Evolutionary conservation across 2,113 vertebrate species (phyloP), one percentile per base, ranked within the genome.

Genomic region (Pongo pygmaeus): DNA sequence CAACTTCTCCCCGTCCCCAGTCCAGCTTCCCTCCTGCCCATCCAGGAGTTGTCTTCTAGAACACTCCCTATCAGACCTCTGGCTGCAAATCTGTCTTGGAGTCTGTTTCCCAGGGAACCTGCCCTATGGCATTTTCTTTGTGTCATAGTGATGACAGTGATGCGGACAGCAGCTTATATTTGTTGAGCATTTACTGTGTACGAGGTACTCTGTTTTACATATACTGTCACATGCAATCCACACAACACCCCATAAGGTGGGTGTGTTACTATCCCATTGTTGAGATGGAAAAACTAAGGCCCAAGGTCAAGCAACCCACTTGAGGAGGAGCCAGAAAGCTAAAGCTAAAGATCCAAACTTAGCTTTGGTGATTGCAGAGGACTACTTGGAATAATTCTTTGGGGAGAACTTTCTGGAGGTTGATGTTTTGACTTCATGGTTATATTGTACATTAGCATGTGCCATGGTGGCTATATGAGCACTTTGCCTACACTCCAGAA

Each of bases 91-190:
- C 43, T 70, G 1, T 17, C 85, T 93, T 23, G 6, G 77, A 40
- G 61, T 46, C 61, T 70, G 32, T 64, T 30, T 91, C 70, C 46
- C 38, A 40, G 40, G 17, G 8, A 67, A 20, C 25, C 22, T 92
- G 90, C 84, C 70, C 43, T 22, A 3, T 5, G 10, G 8, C 9
- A 13, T 74, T 78, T 61, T 96, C 86, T 81, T n/a, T 25, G 59
- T 55, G 4, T 83, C 30, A 5, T 8, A 74, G 6, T 52, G 90
- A 3, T 67, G 55, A 25, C 32, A 8, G 10, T 52, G 27, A 8
- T 5, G 16, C 11, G 1, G 6, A 16, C 1, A 43, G n/a, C 64
- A 72, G 20, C 20, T 79, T 17, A 12, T 2, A 2, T 4, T 38
- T n/a, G 2, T 1, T 18, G 55, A 96, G 48, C 5, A 27, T 55